Conservation (phyloP, 1,140 invertebrate genomes). For the Thaumetopoea pityocampa region DNA sequence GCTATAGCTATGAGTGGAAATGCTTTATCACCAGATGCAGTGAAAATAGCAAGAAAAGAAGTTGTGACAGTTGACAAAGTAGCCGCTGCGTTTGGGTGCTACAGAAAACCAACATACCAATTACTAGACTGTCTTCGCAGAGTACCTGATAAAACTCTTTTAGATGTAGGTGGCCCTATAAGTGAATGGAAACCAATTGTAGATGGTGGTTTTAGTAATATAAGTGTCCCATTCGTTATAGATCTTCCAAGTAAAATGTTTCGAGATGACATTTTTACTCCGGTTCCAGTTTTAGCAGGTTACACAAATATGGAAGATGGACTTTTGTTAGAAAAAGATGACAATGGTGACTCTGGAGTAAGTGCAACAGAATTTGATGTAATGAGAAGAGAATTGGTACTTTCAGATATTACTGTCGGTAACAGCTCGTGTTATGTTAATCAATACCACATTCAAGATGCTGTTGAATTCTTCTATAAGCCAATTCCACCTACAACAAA, state of each 20-base stretch:
- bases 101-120: conserved; percentile 77
- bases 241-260: conserved; percentile 80
- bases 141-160: conserved; percentile 75
- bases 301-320: conserved; percentile 88
- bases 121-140: conserved; percentile 82
- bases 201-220: conserved; percentile 82
- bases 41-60: conserved; percentile 75
- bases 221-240: conserved; percentile 80
- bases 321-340: conserved; percentile 76
- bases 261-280: conserved; percentile 76
- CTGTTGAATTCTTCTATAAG: conserved; percentile 85
- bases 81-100: conserved; percentile 80
- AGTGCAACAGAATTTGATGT: conserved; percentile 77
- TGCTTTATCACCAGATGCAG: conserved; percentile 77
- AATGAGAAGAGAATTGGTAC: conserved; percentile 78
- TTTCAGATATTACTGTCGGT: conserved; percentile 76
- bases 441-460: conserved; percentile 82
- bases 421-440: conserved; percentile 82
- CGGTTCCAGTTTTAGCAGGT: conserved; percentile 83
- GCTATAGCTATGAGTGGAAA: conserved; percentile 83
- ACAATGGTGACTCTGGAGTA: conserved; percentile 74
- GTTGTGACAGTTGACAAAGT: conserved; percentile 77
- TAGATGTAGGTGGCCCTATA: conserved; percentile 78
- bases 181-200: conserved; percentile 86
- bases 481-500: conserved; percentile 79